Conservation (phyloP, 2,888 invertebrate species). For the Strigamia maritima region DNA sequence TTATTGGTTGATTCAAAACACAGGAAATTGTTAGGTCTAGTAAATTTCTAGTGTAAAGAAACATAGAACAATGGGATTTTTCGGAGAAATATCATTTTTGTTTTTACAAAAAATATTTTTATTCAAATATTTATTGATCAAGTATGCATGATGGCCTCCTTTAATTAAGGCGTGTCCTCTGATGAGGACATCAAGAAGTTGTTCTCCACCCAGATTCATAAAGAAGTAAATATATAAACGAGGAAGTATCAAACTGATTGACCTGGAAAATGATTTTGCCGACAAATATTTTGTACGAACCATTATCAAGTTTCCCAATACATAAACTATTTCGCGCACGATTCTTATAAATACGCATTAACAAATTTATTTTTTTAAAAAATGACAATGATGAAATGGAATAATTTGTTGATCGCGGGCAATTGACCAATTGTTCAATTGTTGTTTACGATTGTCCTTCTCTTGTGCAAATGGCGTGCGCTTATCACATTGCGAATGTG, state of each 20-base stretch:
- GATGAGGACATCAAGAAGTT: not conserved
- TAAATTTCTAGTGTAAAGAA: not conserved
- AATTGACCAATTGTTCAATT: not conserved
- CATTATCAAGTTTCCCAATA: too few relatives aligned
- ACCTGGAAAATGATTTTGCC: not conserved
- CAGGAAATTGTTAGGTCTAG: constrained; percentile 28
- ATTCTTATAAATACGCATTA: too few relatives aligned
- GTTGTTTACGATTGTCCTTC: not conserved
- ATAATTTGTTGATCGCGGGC: not conserved
- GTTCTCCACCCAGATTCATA: constrained; percentile 7
- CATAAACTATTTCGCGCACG: too few relatives aligned
- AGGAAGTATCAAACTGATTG: not conserved
- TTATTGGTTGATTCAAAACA: not conserved
- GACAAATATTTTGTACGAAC: too few relatives aligned
- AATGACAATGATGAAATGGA: not conserved
- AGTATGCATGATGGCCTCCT: not conserved
- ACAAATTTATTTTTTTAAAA: not conserved
- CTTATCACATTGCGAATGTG: not conserved
- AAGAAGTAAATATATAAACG: constrained; percentile 3
- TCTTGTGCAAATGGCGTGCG: not conserved
- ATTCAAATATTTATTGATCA: not conserved
- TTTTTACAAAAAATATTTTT: not conserved
- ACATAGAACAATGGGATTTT: not conserved
- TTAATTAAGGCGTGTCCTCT: constrained; percentile 18
- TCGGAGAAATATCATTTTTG: not conserved